Conservation (phyloP, 2,113 vertebrate species). For the Apodemus sylvaticus region DNA sequence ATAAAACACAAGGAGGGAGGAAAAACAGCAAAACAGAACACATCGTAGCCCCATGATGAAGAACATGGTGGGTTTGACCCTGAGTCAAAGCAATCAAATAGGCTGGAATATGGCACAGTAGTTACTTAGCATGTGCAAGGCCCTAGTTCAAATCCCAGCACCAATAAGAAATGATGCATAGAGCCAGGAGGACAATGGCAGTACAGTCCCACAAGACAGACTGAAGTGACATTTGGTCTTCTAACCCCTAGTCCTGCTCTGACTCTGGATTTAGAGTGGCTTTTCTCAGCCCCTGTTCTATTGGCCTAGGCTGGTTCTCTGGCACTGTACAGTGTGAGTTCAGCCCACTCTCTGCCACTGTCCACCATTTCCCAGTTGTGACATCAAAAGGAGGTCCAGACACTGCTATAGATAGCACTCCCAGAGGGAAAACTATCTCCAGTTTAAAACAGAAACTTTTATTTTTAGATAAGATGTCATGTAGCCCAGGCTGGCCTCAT, state of each 20-base stretch:
- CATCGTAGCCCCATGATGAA: not conserved
- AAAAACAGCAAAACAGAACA: not conserved
- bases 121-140: not conserved
- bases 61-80: not conserved
- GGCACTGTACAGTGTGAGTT: too few species aligned
- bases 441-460: not conserved
- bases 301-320: not conserved
- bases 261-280: not conserved
- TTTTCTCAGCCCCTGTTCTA: not conserved
- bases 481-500: not conserved
- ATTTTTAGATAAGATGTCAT: not conserved
- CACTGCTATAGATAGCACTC: not conserved
- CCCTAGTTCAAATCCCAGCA: not conserved
- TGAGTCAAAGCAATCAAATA: not conserved
- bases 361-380: not conserved
- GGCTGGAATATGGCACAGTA: not conserved
- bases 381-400: not conserved
- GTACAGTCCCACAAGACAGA: not conserved
- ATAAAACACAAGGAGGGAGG: accelerated
- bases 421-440: not conserved
- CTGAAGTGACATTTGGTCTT: not conserved
- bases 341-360: not conserved
- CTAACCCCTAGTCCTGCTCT: not conserved
- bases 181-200: not conserved
- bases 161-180: not conserved